These are phyloP conservation scores for Drosophila melanica DNA, from an alignment of 1,140 invertebrate species.

Conservation along the genomic window DNA sequence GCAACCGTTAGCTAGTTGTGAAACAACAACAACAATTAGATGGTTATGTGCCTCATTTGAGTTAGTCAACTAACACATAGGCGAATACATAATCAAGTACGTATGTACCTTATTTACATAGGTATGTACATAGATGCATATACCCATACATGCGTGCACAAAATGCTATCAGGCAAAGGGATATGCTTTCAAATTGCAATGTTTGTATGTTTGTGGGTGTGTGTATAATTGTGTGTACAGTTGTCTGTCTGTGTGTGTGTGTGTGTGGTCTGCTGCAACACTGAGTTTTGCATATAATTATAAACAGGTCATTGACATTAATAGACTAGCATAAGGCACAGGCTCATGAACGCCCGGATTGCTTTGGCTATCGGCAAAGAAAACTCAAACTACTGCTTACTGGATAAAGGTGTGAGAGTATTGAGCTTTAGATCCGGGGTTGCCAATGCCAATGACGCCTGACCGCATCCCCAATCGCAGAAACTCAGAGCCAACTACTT, in stretches of 20 bases:
- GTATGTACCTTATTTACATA: slow-evolving; percentile 12
- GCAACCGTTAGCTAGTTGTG: not conserved
- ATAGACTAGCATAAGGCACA: slow-evolving; percentile 36
- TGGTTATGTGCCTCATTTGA: slow-evolving; percentile 34
- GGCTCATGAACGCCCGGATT: slow-evolving; percentile 3
- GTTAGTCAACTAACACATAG: slow-evolving; percentile 24
- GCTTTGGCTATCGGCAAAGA: slow-evolving; percentile 29
- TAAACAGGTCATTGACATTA: slow-evolving; percentile 81
- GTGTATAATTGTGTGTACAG: slow-evolving; percentile 71
- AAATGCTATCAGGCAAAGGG: slow-evolving; percentile 61
- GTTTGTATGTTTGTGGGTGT: slow-evolving; percentile 39
- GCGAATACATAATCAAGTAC: slow-evolving; percentile 13
- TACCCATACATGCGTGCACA: slow-evolving; percentile 34
- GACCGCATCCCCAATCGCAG: not conserved
- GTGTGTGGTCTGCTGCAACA: slow-evolving; percentile 50
- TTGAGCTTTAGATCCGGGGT: slow-evolving; percentile 13
- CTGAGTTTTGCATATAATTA: slow-evolving; percentile 78
- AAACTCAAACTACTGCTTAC: slow-evolving; percentile 20
- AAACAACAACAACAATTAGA: slow-evolving; percentile 24
- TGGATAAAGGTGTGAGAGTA: slow-evolving; percentile 17
- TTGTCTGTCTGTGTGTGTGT: slow-evolving; percentile 27
- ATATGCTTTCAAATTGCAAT: slow-evolving; percentile 61
- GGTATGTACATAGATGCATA: slow-evolving; percentile 14
- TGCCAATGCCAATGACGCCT: slow-evolving; percentile 26
- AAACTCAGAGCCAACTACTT: not conserved